Evolutionary conservation across 2,888 invertebrate species (phyloP), one percentile per base, ranked within the genome.

Genomic region (Campoletis raptor): DNA sequence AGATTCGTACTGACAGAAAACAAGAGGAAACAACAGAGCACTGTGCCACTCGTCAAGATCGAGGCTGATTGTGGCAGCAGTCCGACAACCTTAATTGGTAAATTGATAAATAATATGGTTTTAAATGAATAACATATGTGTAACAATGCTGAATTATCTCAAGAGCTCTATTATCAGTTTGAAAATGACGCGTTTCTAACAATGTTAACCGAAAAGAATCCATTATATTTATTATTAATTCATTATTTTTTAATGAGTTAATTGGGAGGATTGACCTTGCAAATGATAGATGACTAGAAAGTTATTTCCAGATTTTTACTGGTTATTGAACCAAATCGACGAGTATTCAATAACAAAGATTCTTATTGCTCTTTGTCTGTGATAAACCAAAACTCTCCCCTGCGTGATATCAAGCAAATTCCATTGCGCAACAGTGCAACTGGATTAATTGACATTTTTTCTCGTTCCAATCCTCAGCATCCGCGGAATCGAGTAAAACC

Each of bases 1-100:
- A 94, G 97, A 70, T 94, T 97, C 24, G 96, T 97, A 0, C 94
- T 97, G 7, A 96, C 97, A 0, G 95, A 95, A 2, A 95, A 95
- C 87, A 94, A 95, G 88, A 95, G 95, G 89, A 94, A 95, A 86
- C 95, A 95, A 89, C 95, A 96, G n/a, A 96, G 95, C 4, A 95
- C 95, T 0, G 92, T 95, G 0, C 95, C 95, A 0, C 94, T 97
- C 67, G 96, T 97, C 82, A 97, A 97, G 94, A 96, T 97, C 79
- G 97, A 97, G 93, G 96, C 97, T 1, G 97, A 97, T 92, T 94
- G 94, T 76, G 90, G 90, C 66, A 90, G 87, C 83, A 93, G 92
- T 82, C 93, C 93, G 7, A 92, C 92, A 15, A 91, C 93, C 15
- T 93, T 94, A 83, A 93, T 94, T 82, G 93, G 94, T 94, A 88